Conservation (phyloP, 2,113 vertebrate species). For the Rhinopomastus cyanomelas region DNA sequence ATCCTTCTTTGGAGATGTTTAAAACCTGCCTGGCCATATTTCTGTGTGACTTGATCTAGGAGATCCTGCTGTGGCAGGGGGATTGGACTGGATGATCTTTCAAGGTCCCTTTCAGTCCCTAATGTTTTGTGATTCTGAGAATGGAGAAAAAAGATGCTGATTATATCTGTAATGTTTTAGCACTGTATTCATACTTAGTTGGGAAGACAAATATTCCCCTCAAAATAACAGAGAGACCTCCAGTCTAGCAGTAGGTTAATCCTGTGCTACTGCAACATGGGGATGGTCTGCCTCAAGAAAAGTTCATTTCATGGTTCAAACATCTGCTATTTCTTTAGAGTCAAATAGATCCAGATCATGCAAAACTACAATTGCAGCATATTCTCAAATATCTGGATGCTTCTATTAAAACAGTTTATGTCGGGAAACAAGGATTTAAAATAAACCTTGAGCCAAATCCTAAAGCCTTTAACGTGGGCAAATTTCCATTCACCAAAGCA, state of each 20-base stretch:
- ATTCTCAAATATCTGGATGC: conserved; percentile 47
- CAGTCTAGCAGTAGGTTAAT: too few relatives aligned
- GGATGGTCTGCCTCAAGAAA: background rate
- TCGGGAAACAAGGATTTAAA: conserved; percentile 47
- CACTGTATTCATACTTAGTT: background rate
- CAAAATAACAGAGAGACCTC: background rate
- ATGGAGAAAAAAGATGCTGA: background rate
- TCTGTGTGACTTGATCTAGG: too few relatives aligned
- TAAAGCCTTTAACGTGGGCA: conserved; percentile 48
- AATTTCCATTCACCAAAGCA: conserved; percentile 34
- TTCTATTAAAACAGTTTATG: conserved; percentile 33
- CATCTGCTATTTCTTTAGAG: conserved; percentile 12
- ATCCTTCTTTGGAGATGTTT: too few relatives aligned
- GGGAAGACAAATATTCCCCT: background rate
- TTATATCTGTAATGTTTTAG: background rate
- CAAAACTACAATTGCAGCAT: conserved; percentile 38
- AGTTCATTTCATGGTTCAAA: background rate
- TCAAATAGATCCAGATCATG: background rate
- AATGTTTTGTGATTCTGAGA: too few relatives aligned
- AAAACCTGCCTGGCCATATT: too few relatives aligned
- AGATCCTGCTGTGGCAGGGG: too few relatives aligned
- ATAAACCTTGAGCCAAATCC: conserved; percentile 43
- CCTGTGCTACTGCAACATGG: background rate
- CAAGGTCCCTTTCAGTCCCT: too few relatives aligned
- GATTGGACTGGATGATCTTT: too few relatives aligned